A percentile compares a stretch with the other conserved stretches of the same genome.
phyloP scores from a whole-genome alignment of 2,113 vertebrate genomes.

The Tamias sibiricus region DNA sequence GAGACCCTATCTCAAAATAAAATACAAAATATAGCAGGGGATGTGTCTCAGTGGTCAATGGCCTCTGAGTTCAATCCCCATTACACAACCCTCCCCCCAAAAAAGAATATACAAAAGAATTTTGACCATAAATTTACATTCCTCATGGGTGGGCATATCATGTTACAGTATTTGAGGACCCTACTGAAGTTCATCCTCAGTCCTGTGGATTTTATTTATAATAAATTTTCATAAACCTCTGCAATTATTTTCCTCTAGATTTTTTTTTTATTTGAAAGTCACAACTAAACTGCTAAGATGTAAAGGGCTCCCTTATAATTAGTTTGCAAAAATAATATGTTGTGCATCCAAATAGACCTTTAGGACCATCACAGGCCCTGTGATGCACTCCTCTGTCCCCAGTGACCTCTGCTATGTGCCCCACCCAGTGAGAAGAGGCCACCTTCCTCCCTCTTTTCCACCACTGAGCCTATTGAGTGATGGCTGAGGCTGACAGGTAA shows the following conservation, averaged over 20 bases:
- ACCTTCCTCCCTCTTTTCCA: neutral
- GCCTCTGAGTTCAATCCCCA: too few relatives aligned
- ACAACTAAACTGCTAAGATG: neutral
- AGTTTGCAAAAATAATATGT: neutral
- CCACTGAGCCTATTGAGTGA: too few relatives aligned
- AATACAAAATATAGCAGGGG: too few relatives aligned
- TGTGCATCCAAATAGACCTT: too few relatives aligned
- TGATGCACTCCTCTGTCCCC: neutral
- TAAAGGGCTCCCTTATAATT: neutral
- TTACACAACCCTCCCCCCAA: too few relatives aligned
- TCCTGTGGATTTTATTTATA: neutral
- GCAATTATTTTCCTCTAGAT: neutral
- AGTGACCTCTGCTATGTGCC: too few relatives aligned
- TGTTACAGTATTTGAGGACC: neutral
- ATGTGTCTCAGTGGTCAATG: too few relatives aligned
- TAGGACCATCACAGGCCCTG: too few relatives aligned
- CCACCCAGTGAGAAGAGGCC: neutral
- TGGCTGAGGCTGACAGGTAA: neutral
- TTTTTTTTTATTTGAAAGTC: neutral
- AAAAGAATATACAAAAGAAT: neutral
- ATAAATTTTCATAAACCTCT: neutral
- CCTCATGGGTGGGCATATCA: neutral
- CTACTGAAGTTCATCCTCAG: neutral
- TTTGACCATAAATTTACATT: neutral
- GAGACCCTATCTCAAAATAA: too few relatives aligned